These are phyloP conservation scores for Mobula birostris DNA, from an alignment of 2,113 vertebrate species.

Conservation along the genomic window DNA sequence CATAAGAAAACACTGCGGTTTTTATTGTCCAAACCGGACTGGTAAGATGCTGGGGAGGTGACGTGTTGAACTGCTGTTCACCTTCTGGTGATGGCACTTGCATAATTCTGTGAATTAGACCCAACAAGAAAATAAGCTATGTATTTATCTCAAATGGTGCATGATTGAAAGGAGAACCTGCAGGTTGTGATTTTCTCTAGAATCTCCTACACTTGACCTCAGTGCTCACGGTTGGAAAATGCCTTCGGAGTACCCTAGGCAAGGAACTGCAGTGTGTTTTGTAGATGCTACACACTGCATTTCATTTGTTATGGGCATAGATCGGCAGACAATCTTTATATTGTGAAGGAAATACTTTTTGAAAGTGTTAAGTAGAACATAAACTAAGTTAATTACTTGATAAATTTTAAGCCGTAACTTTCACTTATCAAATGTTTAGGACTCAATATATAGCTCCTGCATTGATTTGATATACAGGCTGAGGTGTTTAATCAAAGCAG, in stretches of 20 bases:
- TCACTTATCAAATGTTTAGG: not conserved
- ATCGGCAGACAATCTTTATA: not conserved
- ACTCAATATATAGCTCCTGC: not conserved
- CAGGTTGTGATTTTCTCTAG: not conserved
- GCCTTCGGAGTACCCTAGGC: not conserved
- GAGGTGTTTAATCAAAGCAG: slow-evolving; percentile 26
- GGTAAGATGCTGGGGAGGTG: not conserved
- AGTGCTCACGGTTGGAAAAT: not conserved
- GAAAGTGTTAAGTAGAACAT: slow-evolving; percentile 7
- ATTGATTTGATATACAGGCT: slow-evolving; percentile 11
- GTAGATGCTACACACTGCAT: not conserved
- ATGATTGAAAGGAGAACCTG: not conserved
- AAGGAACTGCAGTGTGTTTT: not conserved
- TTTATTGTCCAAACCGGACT: not conserved
- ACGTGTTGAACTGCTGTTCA: not conserved
- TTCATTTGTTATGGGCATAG: not conserved
- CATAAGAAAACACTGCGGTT: too few relatives aligned
- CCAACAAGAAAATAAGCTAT: not conserved
- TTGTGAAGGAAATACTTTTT: not conserved
- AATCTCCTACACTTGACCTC: not conserved
- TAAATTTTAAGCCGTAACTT: not conserved
- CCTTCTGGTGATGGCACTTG: not conserved
- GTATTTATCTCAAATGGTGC: too few relatives aligned
- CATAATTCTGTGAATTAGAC: not conserved
- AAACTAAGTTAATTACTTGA: not conserved